These are phyloP conservation scores for Gadus macrocephalus DNA, from an alignment of 2,113 vertebrate species.

Conservation along the genomic window DNA sequence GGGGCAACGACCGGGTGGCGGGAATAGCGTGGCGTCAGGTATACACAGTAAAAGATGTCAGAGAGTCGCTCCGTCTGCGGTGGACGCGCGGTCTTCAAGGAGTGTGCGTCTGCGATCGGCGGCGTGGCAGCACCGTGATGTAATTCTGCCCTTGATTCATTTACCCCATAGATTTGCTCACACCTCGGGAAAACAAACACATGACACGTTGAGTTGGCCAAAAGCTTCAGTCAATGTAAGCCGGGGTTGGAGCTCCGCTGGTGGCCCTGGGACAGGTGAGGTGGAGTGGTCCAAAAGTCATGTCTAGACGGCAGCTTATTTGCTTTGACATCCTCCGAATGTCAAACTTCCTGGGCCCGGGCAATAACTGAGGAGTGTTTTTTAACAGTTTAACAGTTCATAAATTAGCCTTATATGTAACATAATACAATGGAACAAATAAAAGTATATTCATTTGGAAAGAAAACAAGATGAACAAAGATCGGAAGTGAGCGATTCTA, in stretches of 20 bases:
- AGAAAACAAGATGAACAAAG: no score
- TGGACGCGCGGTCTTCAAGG: not conserved
- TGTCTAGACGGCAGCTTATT: conserved; percentile 55
- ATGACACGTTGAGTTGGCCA: conserved; percentile 25
- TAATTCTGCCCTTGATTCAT: conserved; percentile 49
- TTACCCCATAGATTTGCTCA: conserved; percentile 32
- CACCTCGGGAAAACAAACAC: conserved; percentile 34
- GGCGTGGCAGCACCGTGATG: not conserved
- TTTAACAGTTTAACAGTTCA: not conserved
- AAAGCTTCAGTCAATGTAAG: conserved; percentile 41
- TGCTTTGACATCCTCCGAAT: conserved; percentile 28
- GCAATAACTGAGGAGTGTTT: conserved; percentile 32
- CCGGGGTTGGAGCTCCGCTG: conserved; percentile 17
- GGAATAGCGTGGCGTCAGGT: conserved; percentile 23
- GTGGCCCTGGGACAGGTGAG: conserved; percentile 11
- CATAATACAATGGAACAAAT: no score
- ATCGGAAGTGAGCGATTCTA: no score
- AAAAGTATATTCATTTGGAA: no score
- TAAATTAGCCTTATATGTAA: no score
- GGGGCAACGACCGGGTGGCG: conserved; percentile 18
- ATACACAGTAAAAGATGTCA: conserved; percentile 21
- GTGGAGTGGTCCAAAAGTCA: conserved; percentile 50
- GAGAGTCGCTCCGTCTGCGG: not conserved
- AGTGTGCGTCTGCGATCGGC: no score
- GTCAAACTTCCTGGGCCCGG: conserved; percentile 23